phyloP scores from a whole-genome alignment of 2,888 invertebrate genomes.

The Strigamia transsilvanica region DNA sequence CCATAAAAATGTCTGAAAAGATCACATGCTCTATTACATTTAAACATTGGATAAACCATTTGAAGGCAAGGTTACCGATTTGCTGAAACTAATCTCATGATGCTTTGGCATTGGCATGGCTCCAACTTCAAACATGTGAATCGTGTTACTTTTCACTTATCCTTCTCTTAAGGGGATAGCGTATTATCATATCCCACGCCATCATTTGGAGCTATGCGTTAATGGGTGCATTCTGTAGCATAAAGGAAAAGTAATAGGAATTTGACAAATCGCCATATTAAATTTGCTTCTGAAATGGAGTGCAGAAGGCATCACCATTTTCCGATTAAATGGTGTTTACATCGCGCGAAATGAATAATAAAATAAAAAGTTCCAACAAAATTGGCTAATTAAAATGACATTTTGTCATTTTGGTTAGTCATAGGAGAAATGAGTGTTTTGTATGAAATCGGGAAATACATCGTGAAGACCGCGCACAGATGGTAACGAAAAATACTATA shows the following conservation, averaged over 20 bases:
- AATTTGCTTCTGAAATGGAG: no score
- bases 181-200: neutral
- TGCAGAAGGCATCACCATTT: no score
- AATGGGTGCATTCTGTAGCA: no score
- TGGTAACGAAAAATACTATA: neutral
- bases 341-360: no score
- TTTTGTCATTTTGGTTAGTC: neutral
- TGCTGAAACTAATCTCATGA: conserved; percentile 23
- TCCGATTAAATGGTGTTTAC: no score
- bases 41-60: conserved; percentile 13
- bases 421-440: neutral
- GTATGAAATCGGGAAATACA: neutral
- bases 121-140: conserved; percentile 10
- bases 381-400: no score
- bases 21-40: neutral
- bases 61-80: neutral
- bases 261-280: no score
- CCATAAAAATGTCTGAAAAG: neutral
- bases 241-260: no score
- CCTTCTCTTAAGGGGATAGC: neutral
- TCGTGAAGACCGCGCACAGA: no score
- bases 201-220: no score
- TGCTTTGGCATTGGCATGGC: neutral
- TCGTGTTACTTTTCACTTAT: conserved; percentile 7
- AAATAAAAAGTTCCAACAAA: no score